Percentiles rank a stretch among this genome's conserved stretches.
phyloP scores from a whole-genome alignment of 2,113 vertebrate species.

The Hippocampus comes region DNA sequence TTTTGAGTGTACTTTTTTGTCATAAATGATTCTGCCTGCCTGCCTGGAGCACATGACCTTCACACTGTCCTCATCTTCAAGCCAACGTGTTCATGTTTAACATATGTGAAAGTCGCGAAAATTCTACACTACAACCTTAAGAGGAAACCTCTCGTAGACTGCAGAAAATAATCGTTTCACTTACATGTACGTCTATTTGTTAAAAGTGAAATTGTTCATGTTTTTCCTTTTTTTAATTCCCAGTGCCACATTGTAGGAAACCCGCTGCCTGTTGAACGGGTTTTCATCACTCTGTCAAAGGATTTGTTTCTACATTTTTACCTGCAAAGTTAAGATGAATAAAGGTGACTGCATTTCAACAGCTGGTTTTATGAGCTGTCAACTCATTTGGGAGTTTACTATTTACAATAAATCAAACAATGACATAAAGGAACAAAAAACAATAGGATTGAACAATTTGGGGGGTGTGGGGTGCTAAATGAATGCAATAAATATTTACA shows the following conservation, averaged over 20 bases:
- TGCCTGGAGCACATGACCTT: slow-evolving; percentile 21
- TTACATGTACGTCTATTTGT: slow-evolving; percentile 6
- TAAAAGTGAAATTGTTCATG: background rate
- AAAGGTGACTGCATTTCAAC: slow-evolving; percentile 36
- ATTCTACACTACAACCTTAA: slow-evolving; percentile 5
- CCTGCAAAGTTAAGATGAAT: slow-evolving; percentile 40
- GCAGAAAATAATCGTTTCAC: background rate
- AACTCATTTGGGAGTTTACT: too few species aligned
- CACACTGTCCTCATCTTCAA: slow-evolving; percentile 9
- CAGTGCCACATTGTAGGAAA: slow-evolving; percentile 7
- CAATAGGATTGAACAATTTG: background rate
- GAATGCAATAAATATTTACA: background rate
- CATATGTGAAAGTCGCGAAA: slow-evolving; percentile 37
- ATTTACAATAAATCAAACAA: too few species aligned
- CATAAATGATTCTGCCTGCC: slow-evolving; percentile 8
- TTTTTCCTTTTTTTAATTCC: background rate
- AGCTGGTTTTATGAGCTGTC: background rate
- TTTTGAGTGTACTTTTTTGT: slow-evolving; percentile 28
- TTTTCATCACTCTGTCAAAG: slow-evolving; percentile 29
- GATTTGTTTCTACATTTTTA: slow-evolving; percentile 48
- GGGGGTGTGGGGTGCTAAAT: background rate
- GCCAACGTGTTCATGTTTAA: slow-evolving; percentile 19
- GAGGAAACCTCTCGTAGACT: background rate
- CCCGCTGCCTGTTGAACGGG: slow-evolving; percentile 21
- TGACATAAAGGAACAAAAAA: background rate